These are phyloP conservation scores for Epizoanthus ramosus DNA, from an alignment of 92 coral and sea anemone species.

Conservation along the genomic window DNA sequence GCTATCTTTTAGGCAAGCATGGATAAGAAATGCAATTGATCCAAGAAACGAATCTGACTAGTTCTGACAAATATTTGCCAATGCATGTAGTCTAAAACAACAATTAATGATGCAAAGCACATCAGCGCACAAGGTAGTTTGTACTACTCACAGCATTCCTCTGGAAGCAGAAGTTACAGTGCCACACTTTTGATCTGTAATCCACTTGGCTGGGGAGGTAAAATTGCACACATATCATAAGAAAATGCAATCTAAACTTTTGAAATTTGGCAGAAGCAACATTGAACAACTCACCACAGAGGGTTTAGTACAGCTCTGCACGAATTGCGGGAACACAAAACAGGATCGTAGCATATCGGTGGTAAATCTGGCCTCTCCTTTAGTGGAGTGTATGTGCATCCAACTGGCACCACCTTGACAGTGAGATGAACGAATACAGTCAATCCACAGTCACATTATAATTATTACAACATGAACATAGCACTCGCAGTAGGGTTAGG, in stretches of 20 bases:
- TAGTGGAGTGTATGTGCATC: constrained; percentile 92
- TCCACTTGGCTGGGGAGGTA: constrained; percentile 87
- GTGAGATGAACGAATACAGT: background rate
- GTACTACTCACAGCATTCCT: constrained; percentile 90
- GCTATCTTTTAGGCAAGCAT: background rate
- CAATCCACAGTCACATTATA: no score
- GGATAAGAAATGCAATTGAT: no score
- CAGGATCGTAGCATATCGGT: constrained; percentile 99
- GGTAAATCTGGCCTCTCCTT: constrained; percentile 96
- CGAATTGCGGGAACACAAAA: constrained; percentile 90
- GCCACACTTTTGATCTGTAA: constrained; percentile 99
- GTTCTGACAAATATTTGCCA: no score
- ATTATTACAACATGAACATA: background rate
- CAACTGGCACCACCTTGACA: constrained; percentile 93
- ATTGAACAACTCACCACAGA: constrained; percentile 69
- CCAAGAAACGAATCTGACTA: no score
- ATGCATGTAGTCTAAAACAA: background rate
- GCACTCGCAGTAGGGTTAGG: background rate
- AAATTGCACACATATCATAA: background rate
- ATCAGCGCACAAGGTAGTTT: background rate
- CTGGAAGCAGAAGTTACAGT: constrained; percentile 98
- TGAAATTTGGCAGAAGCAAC: background rate
- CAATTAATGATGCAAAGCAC: background rate
- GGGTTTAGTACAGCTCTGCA: constrained; percentile 98
- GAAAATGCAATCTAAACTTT: background rate